Evolutionary conservation across 2,888 invertebrate species (phyloP), one percentile per base, ranked within the genome.

Genomic region (Folsomia manolachei): DNA sequence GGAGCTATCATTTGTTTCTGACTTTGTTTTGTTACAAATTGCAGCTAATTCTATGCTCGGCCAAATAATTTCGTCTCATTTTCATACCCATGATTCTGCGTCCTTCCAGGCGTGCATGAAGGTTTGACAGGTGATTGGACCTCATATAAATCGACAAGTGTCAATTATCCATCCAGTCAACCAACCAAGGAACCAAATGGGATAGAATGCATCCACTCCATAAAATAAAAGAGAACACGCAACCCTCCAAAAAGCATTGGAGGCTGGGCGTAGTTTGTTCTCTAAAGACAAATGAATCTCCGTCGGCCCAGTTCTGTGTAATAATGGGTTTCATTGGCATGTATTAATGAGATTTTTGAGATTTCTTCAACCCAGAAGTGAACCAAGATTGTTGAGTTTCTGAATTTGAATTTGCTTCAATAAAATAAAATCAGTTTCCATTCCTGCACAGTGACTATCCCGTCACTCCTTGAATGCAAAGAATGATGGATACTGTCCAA

Each of bases 251-350:
- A n/a, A n/a, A n/a, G 56, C 56, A 56, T 18, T 19, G 18, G 11
- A 56, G n/a, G 56, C 4, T 14, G n/a, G 56, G 56, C 56, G 56
- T 56, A n/a, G 7, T 52, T 23, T 11, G n/a, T 66, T 52, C 52
- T 18, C 21, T 21, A 14, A 27, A 24, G 27, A 19, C 61, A 53
- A 68, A 66, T 51, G 56, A 26, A 39, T 39, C 27, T 27, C 1
- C n/a, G 26, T 18, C 53, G 27, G 60, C 56, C 27, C 26, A 25
- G 51, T 63, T 62, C 26, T 62, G 19, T 66, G 27, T 75, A 75
- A 73, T 73, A 52, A 75, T 72, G 62, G 71, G 70, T 73, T 74
- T 75, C 73, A 73, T 75, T 73, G 75, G 73, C 73, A 68, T 71
- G 70, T 73, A 75, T 73, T 73, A 75, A 75, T 73, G 73, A 71